These are phyloP conservation scores for Fabriciana adippe DNA, from an alignment of 2,888 invertebrate genomes.

Conservation along the genomic window DNA sequence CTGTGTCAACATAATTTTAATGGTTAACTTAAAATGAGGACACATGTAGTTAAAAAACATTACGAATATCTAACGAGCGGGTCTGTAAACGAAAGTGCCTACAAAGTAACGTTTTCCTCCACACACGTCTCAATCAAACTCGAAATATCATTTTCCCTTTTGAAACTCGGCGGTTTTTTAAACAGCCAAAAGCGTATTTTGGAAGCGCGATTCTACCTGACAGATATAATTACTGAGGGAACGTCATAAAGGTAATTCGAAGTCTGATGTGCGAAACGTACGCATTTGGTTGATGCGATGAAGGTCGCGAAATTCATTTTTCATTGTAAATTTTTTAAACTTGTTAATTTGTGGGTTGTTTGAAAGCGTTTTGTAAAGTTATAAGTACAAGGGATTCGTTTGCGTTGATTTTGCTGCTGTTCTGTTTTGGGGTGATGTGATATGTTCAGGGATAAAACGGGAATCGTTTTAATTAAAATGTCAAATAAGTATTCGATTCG, in stretches of 20 bases:
- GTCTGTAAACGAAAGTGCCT: background rate
- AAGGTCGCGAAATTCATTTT: conserved; percentile 13
- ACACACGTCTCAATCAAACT: background rate
- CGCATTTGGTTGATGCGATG: conserved; percentile 8
- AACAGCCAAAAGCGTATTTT: background rate
- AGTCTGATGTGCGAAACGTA: no score
- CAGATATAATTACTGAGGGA: background rate
- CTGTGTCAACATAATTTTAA: no score
- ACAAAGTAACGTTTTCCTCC: conserved; percentile 4
- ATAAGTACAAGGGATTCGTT: no score
- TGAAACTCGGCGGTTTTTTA: background rate
- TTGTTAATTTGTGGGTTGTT: conserved; percentile 5
- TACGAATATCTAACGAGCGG: no score
- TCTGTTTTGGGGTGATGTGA: no score
- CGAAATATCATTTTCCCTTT: background rate
- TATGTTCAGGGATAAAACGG: no score
- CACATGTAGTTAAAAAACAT: no score
- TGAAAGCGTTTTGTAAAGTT: background rate
- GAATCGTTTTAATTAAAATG: no score
- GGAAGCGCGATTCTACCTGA: background rate
- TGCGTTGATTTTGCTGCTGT: no score
- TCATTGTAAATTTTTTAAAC: background rate
- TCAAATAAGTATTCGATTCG: no score
- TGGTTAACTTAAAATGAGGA: no score
- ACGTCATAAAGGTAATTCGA: background rate